Evolutionary conservation across 2,797 vertebrate genomes (phyloP), one percentile per base, ranked within the genome.

Genomic region (Lagocephalus sceleratus): DNA sequence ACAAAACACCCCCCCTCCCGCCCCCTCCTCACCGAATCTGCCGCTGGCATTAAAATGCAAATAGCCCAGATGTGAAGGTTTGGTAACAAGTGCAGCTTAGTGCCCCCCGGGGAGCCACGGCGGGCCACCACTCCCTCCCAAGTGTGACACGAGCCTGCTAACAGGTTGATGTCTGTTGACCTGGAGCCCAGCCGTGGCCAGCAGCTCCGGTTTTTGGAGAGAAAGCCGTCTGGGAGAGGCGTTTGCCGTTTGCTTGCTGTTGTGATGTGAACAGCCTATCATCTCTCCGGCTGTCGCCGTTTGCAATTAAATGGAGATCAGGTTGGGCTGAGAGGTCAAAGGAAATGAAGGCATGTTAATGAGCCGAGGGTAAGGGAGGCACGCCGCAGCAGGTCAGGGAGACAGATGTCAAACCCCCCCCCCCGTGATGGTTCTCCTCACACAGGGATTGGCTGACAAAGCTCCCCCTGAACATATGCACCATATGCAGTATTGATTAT

Each of bases 41-140:
- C 85, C 85, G 78, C 82, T 85, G 84, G 77, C 68, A 88, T 87
- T 86, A 85, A 89, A 86, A 89, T 88, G 86, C 86, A 86, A 89
- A 88, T 85, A 71, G 72, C 68, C 83, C 74, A 75, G 84, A 87
- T 85, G 84, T 73, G 79, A 83, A 63, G 71, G 60, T 64, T 67
- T 57, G 73, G 77, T 83, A 87, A 86, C 79, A 78, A 84, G 81
- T 78, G 78, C 69, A 79, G 82, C 78, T 87, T 84, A 85, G 71
- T 66, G 71, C 71, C 75, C 83, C 60, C 55, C 59, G 44, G 56
- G 75, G 79, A 54, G 47, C 70, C 54, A 23, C 46, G n/a, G 73
- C 6, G 35, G 48, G 39, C 46, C 22, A 47, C 57, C 57, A 47
- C 41, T n/a, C 4, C 5, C 20, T 12, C 1, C 11, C 39, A 23